Percentiles rank a stretch among this genome's conserved stretches.
Conservation (phyloP, 2,888 invertebrate species). For the Athetis lepigone region DNA sequence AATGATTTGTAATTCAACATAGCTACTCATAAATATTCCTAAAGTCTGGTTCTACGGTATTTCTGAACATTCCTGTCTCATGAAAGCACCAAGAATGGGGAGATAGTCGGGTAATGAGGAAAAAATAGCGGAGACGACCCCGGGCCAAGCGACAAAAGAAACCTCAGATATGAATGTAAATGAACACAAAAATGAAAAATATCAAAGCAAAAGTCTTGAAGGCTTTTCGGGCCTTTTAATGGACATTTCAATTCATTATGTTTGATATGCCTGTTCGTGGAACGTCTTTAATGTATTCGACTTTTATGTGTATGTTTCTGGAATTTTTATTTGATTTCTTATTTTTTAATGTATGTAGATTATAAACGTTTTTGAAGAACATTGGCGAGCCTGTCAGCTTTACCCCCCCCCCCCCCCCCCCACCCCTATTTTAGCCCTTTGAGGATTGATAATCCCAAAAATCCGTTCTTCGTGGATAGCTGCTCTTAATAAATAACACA, state of each 20-base stretch:
- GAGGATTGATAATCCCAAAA: too few species aligned
- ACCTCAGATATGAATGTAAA: slow-evolving; percentile 64
- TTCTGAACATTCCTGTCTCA: slow-evolving; percentile 5
- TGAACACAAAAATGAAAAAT: slow-evolving; percentile 63
- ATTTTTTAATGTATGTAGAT: not conserved
- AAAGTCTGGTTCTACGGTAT: too few species aligned
- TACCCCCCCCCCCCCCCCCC: too few species aligned
- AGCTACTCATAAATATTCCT: too few species aligned
- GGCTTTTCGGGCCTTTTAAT: slow-evolving; percentile 42
- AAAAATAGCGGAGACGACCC: slow-evolving; percentile 50
- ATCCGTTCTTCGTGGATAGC: too few species aligned
- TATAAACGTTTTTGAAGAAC: too few species aligned
- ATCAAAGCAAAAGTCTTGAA: slow-evolving; percentile 47
- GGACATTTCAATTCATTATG: slow-evolving; percentile 56
- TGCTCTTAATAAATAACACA: too few species aligned
- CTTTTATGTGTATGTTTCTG: slow-evolving; percentile 21
- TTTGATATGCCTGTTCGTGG: slow-evolving; percentile 35
- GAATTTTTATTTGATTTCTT: slow-evolving; percentile 12
- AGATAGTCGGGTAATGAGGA: slow-evolving; percentile 55
- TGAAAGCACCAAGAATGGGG: slow-evolving; percentile 34
- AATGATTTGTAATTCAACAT: too few species aligned
- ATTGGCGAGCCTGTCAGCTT: too few species aligned
- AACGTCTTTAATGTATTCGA: slow-evolving; percentile 29
- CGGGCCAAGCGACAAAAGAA: slow-evolving; percentile 57
- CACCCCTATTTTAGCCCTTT: too few species aligned